phyloP scores from a whole-genome alignment of 2,113 vertebrate species.

The Scomber scombrus region DNA sequence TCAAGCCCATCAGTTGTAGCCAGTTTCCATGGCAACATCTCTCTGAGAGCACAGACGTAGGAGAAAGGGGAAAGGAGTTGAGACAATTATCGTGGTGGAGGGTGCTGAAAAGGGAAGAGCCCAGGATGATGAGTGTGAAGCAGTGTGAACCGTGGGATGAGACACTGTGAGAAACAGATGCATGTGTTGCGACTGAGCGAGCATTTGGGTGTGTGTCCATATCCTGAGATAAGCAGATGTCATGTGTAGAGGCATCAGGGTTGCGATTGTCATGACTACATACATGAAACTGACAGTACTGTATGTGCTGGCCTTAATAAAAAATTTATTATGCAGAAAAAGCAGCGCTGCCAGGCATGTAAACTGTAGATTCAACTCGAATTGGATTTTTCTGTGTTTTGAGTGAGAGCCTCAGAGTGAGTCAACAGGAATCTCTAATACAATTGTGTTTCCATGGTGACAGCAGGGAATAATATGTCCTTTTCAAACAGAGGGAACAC shows the following conservation, averaged over 20 bases:
- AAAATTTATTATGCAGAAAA: neutral
- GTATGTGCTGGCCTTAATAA: neutral
- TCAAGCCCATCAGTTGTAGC: constrained; percentile 83
- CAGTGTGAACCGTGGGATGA: constrained; percentile 59
- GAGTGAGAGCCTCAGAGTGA: constrained; percentile 68
- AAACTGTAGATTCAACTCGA: constrained; percentile 24
- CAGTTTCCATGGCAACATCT: constrained; percentile 87
- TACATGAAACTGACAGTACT: constrained; percentile 2
- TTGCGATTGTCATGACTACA: constrained; percentile 34
- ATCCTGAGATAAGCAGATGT: constrained; percentile 12
- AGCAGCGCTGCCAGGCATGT: constrained; percentile 24
- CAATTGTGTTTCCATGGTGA: constrained; percentile 86
- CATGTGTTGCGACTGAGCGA: constrained; percentile 31
- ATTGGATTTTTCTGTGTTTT: constrained; percentile 55
- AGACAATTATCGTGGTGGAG: constrained; percentile 71
- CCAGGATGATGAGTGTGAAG: constrained; percentile 58
- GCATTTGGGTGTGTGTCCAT: neutral
- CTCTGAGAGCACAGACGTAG: constrained; percentile 75
- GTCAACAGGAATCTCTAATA: constrained; percentile 81
- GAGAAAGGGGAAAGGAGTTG: constrained; percentile 66
- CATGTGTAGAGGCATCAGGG: neutral
- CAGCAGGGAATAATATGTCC: constrained; percentile 74
- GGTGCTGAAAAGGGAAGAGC: constrained; percentile 72
- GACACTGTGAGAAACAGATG: constrained; percentile 51
- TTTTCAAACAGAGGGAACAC: constrained; percentile 68